Evolutionary conservation across 2,888 invertebrate species (phyloP).

Genomic region (Abscondita cerata): DNA sequence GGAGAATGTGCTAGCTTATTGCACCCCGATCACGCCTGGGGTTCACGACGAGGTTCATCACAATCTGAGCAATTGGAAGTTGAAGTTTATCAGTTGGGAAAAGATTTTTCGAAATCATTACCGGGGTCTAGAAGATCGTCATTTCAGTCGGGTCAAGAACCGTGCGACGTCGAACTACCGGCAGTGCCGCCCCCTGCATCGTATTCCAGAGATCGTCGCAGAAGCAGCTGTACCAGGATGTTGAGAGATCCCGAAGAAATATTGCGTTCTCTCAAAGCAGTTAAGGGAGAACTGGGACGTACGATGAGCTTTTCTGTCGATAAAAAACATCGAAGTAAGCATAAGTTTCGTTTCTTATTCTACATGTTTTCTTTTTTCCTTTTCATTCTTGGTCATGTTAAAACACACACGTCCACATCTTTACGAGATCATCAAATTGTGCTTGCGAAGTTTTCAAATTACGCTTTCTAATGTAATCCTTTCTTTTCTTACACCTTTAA

Average conservation of each 20-base stretch:
- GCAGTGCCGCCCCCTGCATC: conserved; percentile 62
- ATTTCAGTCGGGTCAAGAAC: conserved; percentile 73
- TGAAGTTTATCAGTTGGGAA: conserved; percentile 83
- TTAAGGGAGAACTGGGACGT: conserved; percentile 81
- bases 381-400: conserved; percentile 11
- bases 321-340: conserved; percentile 65
- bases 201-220: conserved; percentile 73
- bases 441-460: conserved; percentile 33
- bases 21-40: conserved; percentile 87
- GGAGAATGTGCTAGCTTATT: conserved; percentile 78
- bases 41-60: conserved; percentile 84
- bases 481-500: conserved; percentile 52
- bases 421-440: conserved; percentile 26
- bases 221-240: conserved; percentile 79
- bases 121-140: conserved; percentile 86
- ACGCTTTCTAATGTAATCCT: conserved; percentile 49
- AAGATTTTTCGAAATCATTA: conserved; percentile 84
- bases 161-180: conserved; percentile 57
- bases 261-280: conserved; percentile 79
- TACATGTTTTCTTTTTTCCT: too few species aligned
- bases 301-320: conserved; percentile 80
- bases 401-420: conserved; percentile 12
- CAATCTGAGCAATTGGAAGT: conserved; percentile 84
- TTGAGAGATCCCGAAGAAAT: conserved; percentile 84
- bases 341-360: too few species aligned